Base-by-base conservation (phyloP, 2,797 vertebrate genomes). In the Scolopax rusticola region DNA sequence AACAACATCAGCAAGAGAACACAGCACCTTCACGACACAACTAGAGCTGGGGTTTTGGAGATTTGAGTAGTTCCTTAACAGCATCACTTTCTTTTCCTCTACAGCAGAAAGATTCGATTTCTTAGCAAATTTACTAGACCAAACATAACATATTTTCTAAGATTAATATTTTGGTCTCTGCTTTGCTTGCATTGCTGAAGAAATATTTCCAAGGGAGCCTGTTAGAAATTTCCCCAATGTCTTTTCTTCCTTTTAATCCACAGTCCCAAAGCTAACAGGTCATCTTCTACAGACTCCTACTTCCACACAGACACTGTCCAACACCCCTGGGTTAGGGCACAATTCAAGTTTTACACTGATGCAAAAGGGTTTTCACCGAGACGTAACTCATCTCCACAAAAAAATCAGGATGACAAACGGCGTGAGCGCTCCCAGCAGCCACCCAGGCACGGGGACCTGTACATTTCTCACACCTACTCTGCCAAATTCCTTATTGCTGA, bases 381-480 rank as follows among this genome's bases (percentile, higher is more conserved):
- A 41, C 2, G 4, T 6, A 50, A 64, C 41, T 81, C 18, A 60
- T 4, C 50, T 45, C 70, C 56, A 24, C 54, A 53, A 73, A 32
- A 33, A 59, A 50, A 12, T 0, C 43, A 57, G 30, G 41, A n/a
- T 7, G 47, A 74, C 41, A 61, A 69, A n/a, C 2, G 30, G 36
- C 6, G 9, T 3, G 15, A 81, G 28, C 27, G 6, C 38, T 60
- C 60, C 57, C 67, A 43, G 64, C 54, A 80, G 59, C 68, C 81
- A 38, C 1, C n/a, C 87, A 36, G 6, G 6, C 60, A 0, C 0
- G 11, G 16, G 24, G 30, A 76, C 24, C 24, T 28, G 33, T 0
- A 12, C 36, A 0, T 14, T 63, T 16, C 67, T 82, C 54, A 40
- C 2, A 0, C 0, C 0, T 3, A 3, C 13, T 24, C 82, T 50